phyloP scores from a whole-genome alignment of 1,140 invertebrate species.

The Megalonaias nervosa region DNA sequence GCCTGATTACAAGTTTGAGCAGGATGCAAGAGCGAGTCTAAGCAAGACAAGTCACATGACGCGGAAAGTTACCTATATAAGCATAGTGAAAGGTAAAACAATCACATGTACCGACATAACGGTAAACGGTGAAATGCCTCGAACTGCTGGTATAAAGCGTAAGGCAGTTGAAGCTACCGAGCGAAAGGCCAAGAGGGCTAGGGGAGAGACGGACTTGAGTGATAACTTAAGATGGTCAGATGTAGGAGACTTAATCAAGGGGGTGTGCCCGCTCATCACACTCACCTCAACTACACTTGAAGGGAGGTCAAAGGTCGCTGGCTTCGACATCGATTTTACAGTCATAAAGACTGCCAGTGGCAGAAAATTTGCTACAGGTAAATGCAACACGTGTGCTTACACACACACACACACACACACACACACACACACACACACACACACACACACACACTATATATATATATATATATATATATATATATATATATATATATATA shows the following conservation, averaged over 20 bases:
- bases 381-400: neutral
- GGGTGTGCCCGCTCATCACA: constrained; percentile 37
- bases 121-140: neutral
- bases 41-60: no score
- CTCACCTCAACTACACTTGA: constrained; percentile 46
- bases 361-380: constrained; percentile 64
- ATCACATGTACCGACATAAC: no score
- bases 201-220: constrained; percentile 52
- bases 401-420: no score
- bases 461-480: no score
- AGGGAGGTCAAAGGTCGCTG: constrained; percentile 53
- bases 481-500: no score
- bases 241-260: constrained; percentile 42
- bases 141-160: constrained; percentile 37
- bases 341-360: constrained; percentile 66
- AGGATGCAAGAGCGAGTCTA: no score
- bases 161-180: constrained; percentile 46
- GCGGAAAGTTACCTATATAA: no score
- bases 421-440: no score
- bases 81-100: no score
- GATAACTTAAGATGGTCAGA: constrained; percentile 46
- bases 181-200: constrained; percentile 47
- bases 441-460: no score
- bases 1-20: no score
- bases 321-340: constrained; percentile 67